Evolutionary conservation across 2,888 invertebrate genomes (phyloP), one percentile per base, ranked within the genome.

Genomic region (Plutella xylostella): DNA sequence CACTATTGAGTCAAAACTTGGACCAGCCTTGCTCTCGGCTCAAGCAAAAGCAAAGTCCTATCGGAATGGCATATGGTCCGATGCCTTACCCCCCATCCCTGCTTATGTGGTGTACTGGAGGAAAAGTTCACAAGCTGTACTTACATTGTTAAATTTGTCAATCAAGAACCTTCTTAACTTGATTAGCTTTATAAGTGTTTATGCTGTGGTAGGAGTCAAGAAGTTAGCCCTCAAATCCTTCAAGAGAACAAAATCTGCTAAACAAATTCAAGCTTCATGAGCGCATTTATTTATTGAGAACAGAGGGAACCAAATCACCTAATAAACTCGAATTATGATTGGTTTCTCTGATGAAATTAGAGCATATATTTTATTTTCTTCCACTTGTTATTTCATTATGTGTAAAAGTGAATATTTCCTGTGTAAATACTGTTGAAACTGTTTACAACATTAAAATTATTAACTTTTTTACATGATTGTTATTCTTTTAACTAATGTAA

Each of bases 41-140:
- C 78, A 85, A 52, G 62, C 64, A n/a, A 60, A 53, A 15, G 85
- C 85, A 6, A 78, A 72, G 47, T 68, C 57, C 31, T 68, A 61
- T 43, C 63, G 84, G 9, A 73, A 76, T 51, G 85, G 85, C 3
- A 67, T 83, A 39, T 85, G 85, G 85, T 75, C 72, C 4, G 77
- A 85, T 5, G 57, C 52, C n/a, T 66, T 83, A 2, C 80, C 82
- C 7, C 80, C 80, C 3, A 47, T 78, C 20, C 83, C 83, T 1
- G 3, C 59, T 1, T 77, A 82, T 54, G 53, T 75, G 7, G 54
- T 70, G 14, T 73, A 70, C 47, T 80, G 77, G 78, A 65, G 80
- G 30, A 82, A 75, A 56, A 70, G 74, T 7, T 62, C 65, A 38
- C 59, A 68, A 48, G 15, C 68, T 1, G 52, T 64, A 14, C 49